phyloP scores from a whole-genome alignment of 2,797 vertebrate species.

The Xiphorhynchus erythropygius region DNA sequence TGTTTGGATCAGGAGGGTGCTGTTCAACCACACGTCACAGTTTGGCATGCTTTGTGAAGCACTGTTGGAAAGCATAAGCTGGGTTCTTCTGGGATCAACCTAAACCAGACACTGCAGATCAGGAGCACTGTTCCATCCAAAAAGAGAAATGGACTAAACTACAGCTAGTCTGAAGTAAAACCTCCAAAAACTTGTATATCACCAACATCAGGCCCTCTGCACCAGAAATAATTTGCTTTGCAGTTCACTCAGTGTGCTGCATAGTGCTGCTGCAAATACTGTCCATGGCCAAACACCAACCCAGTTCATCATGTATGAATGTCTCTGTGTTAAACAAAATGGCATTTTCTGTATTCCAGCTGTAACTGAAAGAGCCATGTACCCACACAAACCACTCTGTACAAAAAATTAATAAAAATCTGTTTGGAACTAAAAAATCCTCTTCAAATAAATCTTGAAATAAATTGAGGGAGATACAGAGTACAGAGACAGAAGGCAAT shows the following conservation, averaged over 20 bases:
- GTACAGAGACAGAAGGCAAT: neutral
- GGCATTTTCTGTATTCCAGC: neutral
- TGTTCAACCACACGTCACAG: neutral
- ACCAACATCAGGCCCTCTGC: neutral
- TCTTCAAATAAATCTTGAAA: neutral
- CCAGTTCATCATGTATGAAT: neutral
- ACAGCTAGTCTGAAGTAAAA: neutral
- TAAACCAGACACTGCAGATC: neutral
- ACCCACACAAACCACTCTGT: neutral
- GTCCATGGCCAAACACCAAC: neutral
- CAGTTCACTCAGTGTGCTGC: neutral
- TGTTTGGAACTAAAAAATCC: neutral
- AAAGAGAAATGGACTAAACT: neutral
- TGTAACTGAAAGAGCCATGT: neutral
- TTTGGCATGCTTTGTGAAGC: neutral
- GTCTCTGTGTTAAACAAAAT: neutral
- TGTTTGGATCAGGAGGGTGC: neutral
- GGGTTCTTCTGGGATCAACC: neutral
- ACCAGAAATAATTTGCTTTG: neutral
- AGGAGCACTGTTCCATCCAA: neutral
- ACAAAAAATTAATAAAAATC: neutral
- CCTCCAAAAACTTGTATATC: neutral
- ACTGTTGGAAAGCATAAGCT: neutral
- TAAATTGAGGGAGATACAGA: neutral
- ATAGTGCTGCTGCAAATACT: neutral